phyloP scores from a whole-genome alignment of 2,888 invertebrate species.

The Apodemia zela region DNA sequence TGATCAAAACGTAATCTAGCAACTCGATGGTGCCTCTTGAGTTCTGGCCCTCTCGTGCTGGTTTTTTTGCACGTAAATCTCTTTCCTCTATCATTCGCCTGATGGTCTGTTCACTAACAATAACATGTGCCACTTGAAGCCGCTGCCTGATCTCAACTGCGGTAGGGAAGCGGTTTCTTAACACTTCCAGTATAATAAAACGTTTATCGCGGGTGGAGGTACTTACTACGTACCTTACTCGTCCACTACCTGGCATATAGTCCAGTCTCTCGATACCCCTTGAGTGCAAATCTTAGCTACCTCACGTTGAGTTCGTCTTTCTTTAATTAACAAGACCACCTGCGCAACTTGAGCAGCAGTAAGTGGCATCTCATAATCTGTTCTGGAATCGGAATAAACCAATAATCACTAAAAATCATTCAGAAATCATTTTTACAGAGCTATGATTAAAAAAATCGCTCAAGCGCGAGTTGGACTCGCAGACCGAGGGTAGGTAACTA shows the following conservation, averaged over 20 bases:
- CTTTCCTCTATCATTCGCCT: constrained; percentile 30
- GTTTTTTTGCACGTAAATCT: no score
- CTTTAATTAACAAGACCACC: constrained; percentile 24
- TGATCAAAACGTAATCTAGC: constrained; percentile 21
- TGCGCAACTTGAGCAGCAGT: constrained; percentile 23
- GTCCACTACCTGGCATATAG: constrained; percentile 24
- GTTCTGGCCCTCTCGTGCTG: no score
- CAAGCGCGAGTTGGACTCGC: no score
- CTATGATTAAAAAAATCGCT: no score
- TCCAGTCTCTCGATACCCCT: constrained; percentile 22
- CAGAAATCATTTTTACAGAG: no score
- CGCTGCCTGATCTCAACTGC: constrained; percentile 22
- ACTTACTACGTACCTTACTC: constrained; percentile 22
- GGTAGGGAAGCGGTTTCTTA: no score
- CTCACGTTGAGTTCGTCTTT: constrained; percentile 24
- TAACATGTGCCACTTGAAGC: constrained; percentile 22
- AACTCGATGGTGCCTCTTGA: constrained; percentile 25
- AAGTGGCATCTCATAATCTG: not conserved
- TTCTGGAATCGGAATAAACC: not conserved
- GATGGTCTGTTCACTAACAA: constrained; percentile 29
- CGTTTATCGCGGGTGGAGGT: constrained; percentile 27
- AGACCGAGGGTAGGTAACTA: no score
- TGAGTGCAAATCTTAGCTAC: constrained; percentile 15
- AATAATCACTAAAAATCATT: not conserved
- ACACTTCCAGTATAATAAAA: no score